These are phyloP conservation scores for Charanyca ferruginea DNA, from an alignment of 2,888 invertebrate genomes.

Conservation along the genomic window DNA sequence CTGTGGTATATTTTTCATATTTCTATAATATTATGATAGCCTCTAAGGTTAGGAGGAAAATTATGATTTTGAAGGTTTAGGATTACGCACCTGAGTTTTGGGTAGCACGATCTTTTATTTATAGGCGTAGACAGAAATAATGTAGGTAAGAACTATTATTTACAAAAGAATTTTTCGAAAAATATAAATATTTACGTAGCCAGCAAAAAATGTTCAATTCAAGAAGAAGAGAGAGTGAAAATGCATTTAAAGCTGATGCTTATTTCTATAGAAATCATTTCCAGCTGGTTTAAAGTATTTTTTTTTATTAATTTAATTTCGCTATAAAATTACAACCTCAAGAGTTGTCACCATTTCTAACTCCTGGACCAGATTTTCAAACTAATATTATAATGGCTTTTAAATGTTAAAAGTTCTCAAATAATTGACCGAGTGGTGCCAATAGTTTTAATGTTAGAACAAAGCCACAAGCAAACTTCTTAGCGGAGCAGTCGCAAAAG, in stretches of 20 bases:
- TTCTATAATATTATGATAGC: conserved; percentile 29
- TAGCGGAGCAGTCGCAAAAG: conserved; percentile 40
- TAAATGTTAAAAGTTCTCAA: conserved; percentile 28
- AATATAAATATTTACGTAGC: no score
- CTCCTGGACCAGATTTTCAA: background rate
- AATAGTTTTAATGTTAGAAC: conserved; percentile 51
- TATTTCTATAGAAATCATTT: no score
- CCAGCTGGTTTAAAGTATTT: no score
- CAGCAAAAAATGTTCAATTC: no score
- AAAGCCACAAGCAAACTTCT: conserved; percentile 52
- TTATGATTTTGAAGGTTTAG: conserved; percentile 15
- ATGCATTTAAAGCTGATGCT: no score
- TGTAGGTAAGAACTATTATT: no score
- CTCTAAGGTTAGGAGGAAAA: conserved; percentile 25
- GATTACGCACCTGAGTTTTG: conserved; percentile 7
- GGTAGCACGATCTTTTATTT: background rate
- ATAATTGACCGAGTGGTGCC: conserved; percentile 45
- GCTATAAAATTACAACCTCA: no score
- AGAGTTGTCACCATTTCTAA: no score
- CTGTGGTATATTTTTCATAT: conserved; percentile 48
- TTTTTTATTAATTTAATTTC: no score
- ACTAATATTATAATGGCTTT: conserved; percentile 24
- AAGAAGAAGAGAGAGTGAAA: no score
- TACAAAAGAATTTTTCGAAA: background rate
- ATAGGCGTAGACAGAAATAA: background rate